phyloP scores from a whole-genome alignment of 2,113 vertebrate species.

The cattle (Bos taurus) region ARS-UCD2.0 NC_037350.1:4362501-4363000 shows the following conservation, averaged over 20 bases:
- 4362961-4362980: neutral
- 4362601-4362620: neutral
- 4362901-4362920: neutral
- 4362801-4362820: neutral
- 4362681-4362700: neutral
- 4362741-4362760: neutral
- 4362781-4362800: neutral
- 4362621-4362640: neutral
- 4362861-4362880: neutral
- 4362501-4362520: neutral
- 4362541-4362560: neutral
- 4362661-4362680: neutral
- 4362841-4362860: neutral
- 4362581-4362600: neutral
- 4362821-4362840: neutral
- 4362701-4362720: neutral
- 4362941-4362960: neutral
- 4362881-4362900: neutral
- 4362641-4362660: neutral
- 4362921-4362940: neutral
- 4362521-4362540: neutral
- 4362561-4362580: neutral
- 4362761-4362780: neutral
- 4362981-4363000: neutral
- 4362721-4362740: neutral